Conservation (phyloP, 35 echinoderm and acorn worm species). For the Amphiura filiformis region DNA sequence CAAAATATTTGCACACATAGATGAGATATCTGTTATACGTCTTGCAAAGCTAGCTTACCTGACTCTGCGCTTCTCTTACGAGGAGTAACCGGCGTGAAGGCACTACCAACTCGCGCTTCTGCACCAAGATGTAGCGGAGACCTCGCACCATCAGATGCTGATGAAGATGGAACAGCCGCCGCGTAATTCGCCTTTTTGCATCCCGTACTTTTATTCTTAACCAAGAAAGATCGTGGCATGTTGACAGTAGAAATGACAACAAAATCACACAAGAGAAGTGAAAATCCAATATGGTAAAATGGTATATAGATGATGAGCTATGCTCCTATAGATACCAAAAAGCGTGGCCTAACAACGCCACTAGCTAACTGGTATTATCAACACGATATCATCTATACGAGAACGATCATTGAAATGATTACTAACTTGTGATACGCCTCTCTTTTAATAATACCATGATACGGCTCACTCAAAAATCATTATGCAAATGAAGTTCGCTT, state of each 20-base stretch:
- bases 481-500: background rate
- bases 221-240: slow-evolving; percentile 33
- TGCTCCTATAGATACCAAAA: background rate
- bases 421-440: background rate
- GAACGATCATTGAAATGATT: background rate
- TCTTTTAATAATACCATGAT: slow-evolving; percentile 9
- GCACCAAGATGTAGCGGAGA: slow-evolving; percentile 9
- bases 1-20: background rate
- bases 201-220: slow-evolving; percentile 15
- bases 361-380: background rate
- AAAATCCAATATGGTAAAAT: background rate
- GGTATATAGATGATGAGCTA: background rate
- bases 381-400: background rate
- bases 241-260: background rate
- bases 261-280: background rate
- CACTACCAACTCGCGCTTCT: slow-evolving; percentile 46
- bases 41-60: no score
- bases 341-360: background rate
- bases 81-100: slow-evolving; percentile 56
- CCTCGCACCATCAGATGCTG: background rate
- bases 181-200: slow-evolving; percentile 30
- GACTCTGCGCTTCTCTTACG: slow-evolving; percentile 31
- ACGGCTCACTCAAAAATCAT: background rate
- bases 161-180: background rate
- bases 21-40: background rate